These are phyloP conservation scores for Poecilia latipinna DNA, from an alignment of 2,113 vertebrate species.

Conservation along the genomic window DNA sequence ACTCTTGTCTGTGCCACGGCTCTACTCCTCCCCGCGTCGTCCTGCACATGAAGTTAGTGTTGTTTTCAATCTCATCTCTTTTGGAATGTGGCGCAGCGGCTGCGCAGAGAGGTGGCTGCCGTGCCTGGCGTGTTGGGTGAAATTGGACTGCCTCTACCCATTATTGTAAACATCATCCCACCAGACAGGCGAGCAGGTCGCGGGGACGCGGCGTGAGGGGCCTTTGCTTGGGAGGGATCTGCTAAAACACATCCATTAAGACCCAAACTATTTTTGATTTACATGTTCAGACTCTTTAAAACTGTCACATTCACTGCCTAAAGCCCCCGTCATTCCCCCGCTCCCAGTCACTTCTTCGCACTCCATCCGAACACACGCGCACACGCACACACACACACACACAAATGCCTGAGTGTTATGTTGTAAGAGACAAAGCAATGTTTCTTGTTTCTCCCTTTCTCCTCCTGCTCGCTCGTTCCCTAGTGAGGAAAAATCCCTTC, in stretches of 20 bases:
- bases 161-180: constrained; percentile 85
- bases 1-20: constrained; percentile 65
- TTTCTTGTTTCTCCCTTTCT: constrained; percentile 39
- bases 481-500: constrained; percentile 59
- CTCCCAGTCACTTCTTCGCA: not conserved
- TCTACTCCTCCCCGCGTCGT: constrained; percentile 48
- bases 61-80: constrained; percentile 84
- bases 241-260: constrained; percentile 84
- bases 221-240: constrained; percentile 74
- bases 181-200: constrained; percentile 77
- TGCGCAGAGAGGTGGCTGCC: constrained; percentile 74
- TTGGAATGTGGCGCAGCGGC: constrained; percentile 75
- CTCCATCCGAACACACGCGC: constrained; percentile 5
- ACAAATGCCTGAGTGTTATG: constrained; percentile 7
- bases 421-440: constrained; percentile 23
- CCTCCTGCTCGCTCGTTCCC: constrained; percentile 27
- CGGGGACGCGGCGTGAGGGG: constrained; percentile 62
- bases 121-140: constrained; percentile 79
- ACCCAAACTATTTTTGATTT: constrained; percentile 84
- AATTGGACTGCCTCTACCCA: constrained; percentile 87
- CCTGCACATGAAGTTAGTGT: constrained; percentile 79
- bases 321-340: constrained; percentile 14
- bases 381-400: constrained; percentile 18
- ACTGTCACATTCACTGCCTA: constrained; percentile 75
- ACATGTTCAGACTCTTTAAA: constrained; percentile 84